These are phyloP conservation scores for Brachionus rotundiformis DNA, from an alignment of 1,140 invertebrate genomes.

Conservation along the genomic window DNA sequence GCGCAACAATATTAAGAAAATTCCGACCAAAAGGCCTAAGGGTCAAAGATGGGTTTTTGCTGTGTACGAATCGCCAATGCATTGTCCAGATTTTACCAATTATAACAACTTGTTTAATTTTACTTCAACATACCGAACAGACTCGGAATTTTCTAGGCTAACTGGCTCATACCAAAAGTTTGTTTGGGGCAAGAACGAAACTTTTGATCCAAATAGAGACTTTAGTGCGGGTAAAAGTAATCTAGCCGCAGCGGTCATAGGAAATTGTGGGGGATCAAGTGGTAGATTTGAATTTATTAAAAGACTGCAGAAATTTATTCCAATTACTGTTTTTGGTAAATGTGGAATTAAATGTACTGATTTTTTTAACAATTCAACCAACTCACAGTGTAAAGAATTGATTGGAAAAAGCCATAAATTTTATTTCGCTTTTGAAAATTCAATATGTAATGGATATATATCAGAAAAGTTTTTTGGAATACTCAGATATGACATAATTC, in stretches of 20 bases:
- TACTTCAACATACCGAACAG: slow-evolving; percentile 6
- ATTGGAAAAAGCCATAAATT: slow-evolving; percentile 31
- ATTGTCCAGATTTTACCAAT: not conserved
- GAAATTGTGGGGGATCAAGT: not conserved
- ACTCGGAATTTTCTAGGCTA: slow-evolving; percentile 5
- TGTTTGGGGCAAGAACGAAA: not conserved
- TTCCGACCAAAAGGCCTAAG: not conserved
- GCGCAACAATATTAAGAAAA: not conserved
- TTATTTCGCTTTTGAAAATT: slow-evolving; percentile 54
- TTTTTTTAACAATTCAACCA: not conserved
- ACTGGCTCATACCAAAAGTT: slow-evolving; percentile 1
- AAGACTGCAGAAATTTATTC: slow-evolving; percentile 2
- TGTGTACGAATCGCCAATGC: slow-evolving; percentile 12
- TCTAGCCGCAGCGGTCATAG: not conserved
- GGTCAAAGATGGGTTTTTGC: slow-evolving; percentile 49
- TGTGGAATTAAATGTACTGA: not conserved
- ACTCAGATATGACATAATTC: slow-evolving; percentile 43
- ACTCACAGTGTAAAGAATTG: not conserved
- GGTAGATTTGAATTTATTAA: not conserved
- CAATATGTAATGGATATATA: slow-evolving; percentile 52
- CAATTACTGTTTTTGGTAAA: not conserved
- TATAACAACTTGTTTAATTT: slow-evolving; percentile 36
- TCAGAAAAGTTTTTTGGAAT: slow-evolving; percentile 53
- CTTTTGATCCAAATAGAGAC: not conserved
- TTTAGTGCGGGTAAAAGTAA: not conserved